A percentile compares a stretch with the other conserved stretches of the same genome.
phyloP scores from a whole-genome alignment of 53 echinoderm and acorn worm species.

The Echinarachnius parma region DNA sequence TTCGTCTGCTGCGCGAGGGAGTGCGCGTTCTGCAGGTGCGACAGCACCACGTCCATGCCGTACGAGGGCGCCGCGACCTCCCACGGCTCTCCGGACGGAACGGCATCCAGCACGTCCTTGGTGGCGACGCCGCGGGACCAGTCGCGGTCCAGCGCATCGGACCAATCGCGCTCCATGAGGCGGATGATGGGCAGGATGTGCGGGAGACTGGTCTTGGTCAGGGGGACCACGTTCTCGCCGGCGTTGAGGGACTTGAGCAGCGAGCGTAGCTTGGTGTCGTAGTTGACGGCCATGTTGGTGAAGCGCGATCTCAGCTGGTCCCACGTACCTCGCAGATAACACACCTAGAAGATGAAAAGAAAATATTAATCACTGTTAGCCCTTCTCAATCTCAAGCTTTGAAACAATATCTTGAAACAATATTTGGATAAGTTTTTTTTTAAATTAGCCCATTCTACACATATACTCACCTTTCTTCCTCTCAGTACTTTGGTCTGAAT shows the following conservation, averaged over 20 bases:
- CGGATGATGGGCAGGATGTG: constrained; percentile 79
- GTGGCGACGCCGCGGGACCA: constrained; percentile 70
- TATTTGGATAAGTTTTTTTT: too few relatives aligned
- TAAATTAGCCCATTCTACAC: too few relatives aligned
- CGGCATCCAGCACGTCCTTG: constrained; percentile 62
- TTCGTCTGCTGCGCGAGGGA: constrained; percentile 73
- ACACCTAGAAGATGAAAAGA: too few relatives aligned
- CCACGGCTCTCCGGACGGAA: constrained; percentile 84
- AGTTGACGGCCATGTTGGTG: constrained; percentile 88
- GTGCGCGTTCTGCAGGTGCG: constrained; percentile 86
- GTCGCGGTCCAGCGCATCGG: constrained; percentile 58
- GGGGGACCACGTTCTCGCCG: constrained; percentile 78
- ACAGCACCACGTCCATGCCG: constrained; percentile 76
- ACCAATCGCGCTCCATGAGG: constrained; percentile 86
- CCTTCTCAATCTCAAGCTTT: too few relatives aligned
- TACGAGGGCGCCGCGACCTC: constrained; percentile 69
- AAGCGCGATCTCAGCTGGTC: constrained; percentile 72
- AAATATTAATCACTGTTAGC: too few relatives aligned
- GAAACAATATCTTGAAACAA: too few relatives aligned
- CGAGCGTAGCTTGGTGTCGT: constrained; percentile 93
- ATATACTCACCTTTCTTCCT: too few relatives aligned
- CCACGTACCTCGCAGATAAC: constrained; percentile 79
- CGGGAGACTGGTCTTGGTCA: constrained; percentile 91
- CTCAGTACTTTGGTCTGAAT: too few relatives aligned
- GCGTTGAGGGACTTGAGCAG: constrained; percentile 76